These are phyloP conservation scores for Protomyctophum bolini DNA, from an alignment of 2,113 vertebrate genomes.

Conservation along the genomic window DNA sequence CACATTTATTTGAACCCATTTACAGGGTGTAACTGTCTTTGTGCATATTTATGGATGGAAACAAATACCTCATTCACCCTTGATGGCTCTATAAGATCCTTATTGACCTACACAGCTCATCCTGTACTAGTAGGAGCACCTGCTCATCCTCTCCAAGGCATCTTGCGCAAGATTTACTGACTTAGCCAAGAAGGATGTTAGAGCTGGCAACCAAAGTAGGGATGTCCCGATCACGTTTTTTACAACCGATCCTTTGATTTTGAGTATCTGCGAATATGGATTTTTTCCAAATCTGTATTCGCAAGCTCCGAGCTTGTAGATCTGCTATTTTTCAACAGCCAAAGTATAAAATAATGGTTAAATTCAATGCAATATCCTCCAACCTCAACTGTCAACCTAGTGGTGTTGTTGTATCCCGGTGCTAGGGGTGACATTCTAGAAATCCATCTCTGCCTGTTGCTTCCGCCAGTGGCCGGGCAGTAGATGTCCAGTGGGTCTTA, in stretches of 20 bases:
- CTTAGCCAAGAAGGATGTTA: constrained; percentile 22
- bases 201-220: not conserved
- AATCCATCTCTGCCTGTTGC: constrained; percentile 12
- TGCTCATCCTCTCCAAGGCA: constrained; percentile 39
- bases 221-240: too few relatives aligned
- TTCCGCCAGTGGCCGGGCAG: not conserved
- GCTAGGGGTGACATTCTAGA: not conserved
- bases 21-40: not conserved
- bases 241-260: too few relatives aligned
- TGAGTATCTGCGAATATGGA: too few relatives aligned
- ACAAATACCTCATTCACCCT: not conserved
- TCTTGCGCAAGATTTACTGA: constrained; percentile 43
- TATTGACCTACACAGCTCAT: constrained; percentile 33
- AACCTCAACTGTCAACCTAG: not conserved
- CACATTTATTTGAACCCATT: not conserved
- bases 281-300: too few relatives aligned
- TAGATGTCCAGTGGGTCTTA: not conserved
- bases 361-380: not conserved
- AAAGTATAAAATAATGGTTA: not conserved
- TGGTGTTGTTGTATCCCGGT: constrained; percentile 23
- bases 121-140: constrained; percentile 29
- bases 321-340: too few relatives aligned
- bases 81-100: not conserved
- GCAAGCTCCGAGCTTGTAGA: too few relatives aligned
- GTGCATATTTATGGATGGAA: constrained; percentile 6